Evolutionary conservation across 2,797 vertebrate genomes (phyloP).

Genomic region (Melanotaenia trifasciata): DNA sequence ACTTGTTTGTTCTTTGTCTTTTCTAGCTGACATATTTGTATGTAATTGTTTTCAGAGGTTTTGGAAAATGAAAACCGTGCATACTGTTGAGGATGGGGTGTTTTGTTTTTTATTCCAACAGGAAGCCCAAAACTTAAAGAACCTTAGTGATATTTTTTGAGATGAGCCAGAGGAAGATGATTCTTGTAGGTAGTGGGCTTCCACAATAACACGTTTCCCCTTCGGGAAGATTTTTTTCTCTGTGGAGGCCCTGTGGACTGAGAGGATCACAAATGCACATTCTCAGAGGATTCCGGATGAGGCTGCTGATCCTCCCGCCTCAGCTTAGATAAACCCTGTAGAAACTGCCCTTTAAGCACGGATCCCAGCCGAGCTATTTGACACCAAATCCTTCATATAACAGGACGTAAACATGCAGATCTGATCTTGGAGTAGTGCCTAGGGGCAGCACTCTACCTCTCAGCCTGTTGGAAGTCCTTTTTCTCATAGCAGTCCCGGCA

Average conservation of each 20-base stretch:
- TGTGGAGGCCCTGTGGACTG: slow-evolving; percentile 52
- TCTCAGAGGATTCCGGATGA: slow-evolving; percentile 68
- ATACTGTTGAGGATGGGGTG: slow-evolving; percentile 40
- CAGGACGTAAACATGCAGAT: slow-evolving; percentile 76
- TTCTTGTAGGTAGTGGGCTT: slow-evolving; percentile 67
- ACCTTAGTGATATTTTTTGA: slow-evolving; percentile 75
- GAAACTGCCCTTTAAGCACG: slow-evolving; percentile 76
- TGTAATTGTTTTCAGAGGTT: slow-evolving; percentile 67
- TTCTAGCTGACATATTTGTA: slow-evolving; percentile 80
- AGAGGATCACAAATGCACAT: slow-evolving; percentile 63
- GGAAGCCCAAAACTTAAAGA: slow-evolving; percentile 37
- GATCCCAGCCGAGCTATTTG: slow-evolving; percentile 59
- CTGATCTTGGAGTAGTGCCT: slow-evolving; percentile 74
- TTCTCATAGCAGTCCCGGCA: slow-evolving; percentile 63
- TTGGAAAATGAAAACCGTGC: slow-evolving; percentile 68
- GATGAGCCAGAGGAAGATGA: slow-evolving; percentile 61
- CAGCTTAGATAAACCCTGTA: slow-evolving; percentile 56
- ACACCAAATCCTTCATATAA: slow-evolving; percentile 73
- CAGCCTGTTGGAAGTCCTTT: slow-evolving; percentile 71
- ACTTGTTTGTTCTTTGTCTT: slow-evolving; percentile 64
- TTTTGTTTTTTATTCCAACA: not conserved
- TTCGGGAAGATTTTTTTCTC: slow-evolving; percentile 62
- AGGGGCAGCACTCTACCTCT: slow-evolving; percentile 80
- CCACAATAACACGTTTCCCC: slow-evolving; percentile 57
- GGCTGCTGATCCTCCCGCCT: slow-evolving; percentile 63